Percentiles rank a stretch among this genome's conserved stretches.
Evolutionary conservation across 2,113 vertebrate species (phyloP).

Genomic region (Spilogale gracilis): DNA sequence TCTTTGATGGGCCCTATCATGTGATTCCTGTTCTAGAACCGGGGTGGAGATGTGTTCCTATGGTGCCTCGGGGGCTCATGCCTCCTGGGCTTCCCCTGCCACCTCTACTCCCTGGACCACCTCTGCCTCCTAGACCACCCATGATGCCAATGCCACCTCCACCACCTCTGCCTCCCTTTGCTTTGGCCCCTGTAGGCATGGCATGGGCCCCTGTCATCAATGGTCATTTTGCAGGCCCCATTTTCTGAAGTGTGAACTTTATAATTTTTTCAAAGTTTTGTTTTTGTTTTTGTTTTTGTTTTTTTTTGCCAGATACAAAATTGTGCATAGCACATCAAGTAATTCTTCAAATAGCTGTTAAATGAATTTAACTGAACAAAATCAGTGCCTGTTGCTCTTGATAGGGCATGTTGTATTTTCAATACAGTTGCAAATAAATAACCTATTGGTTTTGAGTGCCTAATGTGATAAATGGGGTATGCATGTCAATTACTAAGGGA

Average conservation of each 20-base stretch:
- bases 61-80: background rate
- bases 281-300: background rate
- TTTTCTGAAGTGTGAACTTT: conserved; percentile 85
- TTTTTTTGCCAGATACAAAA: conserved; percentile 12
- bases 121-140: conserved; percentile 58
- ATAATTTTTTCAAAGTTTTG: background rate
- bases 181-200: conserved; percentile 75
- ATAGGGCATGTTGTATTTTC: background rate
- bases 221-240: conserved; percentile 80
- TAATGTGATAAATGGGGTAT: background rate
- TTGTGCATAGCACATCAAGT: background rate
- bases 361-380: background rate
- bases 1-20: conserved; percentile 82
- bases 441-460: conserved; percentile 24
- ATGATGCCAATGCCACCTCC: background rate
- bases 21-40: conserved; percentile 80
- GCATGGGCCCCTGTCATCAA: conserved; percentile 85
- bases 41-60: conserved; percentile 82
- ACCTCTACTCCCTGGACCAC: conserved; percentile 12
- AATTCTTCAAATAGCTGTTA: background rate
- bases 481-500: conserved; percentile 18
- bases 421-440: conserved; percentile 44
- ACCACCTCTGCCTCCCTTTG: conserved; percentile 59
- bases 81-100: conserved; percentile 67
- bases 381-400: background rate